A percentile compares a stretch with the other conserved stretches of the same genome.
Evolutionary conservation across 2,888 invertebrate genomes (phyloP).

Genomic region (Oligia fasciuncula): DNA sequence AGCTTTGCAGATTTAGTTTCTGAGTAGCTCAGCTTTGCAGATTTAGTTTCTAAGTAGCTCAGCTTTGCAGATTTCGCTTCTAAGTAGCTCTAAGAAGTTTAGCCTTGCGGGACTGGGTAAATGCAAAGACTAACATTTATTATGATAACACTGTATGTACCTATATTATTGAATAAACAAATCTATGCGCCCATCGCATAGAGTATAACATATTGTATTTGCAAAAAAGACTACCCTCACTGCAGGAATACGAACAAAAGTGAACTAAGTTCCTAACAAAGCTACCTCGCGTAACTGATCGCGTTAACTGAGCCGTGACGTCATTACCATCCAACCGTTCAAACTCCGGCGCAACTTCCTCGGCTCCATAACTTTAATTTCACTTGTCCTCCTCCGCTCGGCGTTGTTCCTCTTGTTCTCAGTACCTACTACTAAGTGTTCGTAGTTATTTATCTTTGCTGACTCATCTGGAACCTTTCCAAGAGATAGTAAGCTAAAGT

Average conservation of each 20-base stretch:
- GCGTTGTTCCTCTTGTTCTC: not conserved
- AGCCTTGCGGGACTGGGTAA: not conserved
- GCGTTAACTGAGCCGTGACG: not conserved
- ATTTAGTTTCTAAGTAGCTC: conserved; percentile 11
- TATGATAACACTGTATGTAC: not conserved
- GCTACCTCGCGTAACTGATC: not conserved
- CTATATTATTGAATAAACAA: not conserved
- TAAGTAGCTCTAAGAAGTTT: conserved; percentile 10
- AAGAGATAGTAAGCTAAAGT: not conserved
- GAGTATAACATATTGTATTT: not conserved
- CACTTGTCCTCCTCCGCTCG: not conserved
- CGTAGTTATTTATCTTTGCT: not conserved
- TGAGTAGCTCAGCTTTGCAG: conserved; percentile 10
- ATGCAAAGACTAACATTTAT: not conserved
- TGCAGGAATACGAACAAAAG: not conserved
- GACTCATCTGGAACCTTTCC: not conserved
- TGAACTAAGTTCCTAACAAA: not conserved
- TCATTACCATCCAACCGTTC: conserved; percentile 10
- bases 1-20: conserved; percentile 12
- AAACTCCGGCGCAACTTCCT: not conserved
- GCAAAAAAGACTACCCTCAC: not conserved
- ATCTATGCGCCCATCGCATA: not conserved
- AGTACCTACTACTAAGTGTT: not conserved
- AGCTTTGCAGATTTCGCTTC: conserved; percentile 1
- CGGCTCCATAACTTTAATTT: conserved; percentile 17